Percentiles rank a stretch among this genome's conserved stretches.
These are phyloP conservation scores for Caenorhabditis auriculariae DNA, from an alignment of 2,888 invertebrate genomes.

Conservation along the genomic window DNA sequence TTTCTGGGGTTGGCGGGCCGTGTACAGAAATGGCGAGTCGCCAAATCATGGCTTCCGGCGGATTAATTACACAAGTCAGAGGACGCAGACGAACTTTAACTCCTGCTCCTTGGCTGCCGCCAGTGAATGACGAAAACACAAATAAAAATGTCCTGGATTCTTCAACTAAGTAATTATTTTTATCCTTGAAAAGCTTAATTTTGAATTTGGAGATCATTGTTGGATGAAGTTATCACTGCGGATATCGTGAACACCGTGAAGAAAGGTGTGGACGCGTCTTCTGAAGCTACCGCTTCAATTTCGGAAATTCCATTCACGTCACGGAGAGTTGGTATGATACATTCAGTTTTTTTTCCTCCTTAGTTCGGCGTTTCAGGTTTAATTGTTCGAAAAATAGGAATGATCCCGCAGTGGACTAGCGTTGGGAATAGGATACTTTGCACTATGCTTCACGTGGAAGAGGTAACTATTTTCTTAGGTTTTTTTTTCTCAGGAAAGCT, in stretches of 20 bases:
- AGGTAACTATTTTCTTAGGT: constrained; percentile 68
- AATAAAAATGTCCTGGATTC: constrained; percentile 11
- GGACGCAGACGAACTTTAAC: constrained; percentile 47
- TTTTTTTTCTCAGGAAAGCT: neutral
- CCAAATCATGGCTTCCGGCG: constrained; percentile 2
- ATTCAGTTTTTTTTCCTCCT: neutral
- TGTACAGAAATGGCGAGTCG: constrained; percentile 11
- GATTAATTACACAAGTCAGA: constrained; percentile 10
- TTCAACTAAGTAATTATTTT: constrained; percentile 21
- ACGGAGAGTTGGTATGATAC: constrained; percentile 15
- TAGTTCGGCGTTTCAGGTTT: constrained; percentile 20
- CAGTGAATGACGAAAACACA: constrained; percentile 17
- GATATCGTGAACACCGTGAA: constrained; percentile 9
- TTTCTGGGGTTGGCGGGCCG: constrained; percentile 8
- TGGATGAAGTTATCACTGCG: constrained; percentile 22
- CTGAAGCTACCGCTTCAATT: constrained; percentile 6
- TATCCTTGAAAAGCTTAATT: neutral
- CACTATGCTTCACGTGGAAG: constrained; percentile 71
- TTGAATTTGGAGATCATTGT: constrained; percentile 23
- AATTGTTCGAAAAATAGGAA: constrained; percentile 58
- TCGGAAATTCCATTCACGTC: constrained; percentile 19
- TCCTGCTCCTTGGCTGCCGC: constrained; percentile 49
- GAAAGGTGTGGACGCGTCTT: neutral
- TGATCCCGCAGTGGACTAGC: constrained; percentile 77
- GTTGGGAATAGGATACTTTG: constrained; percentile 59